Evolutionary conservation across 2,113 vertebrate species (phyloP).

Genomic region (Pseudorhombus dupliciocellatus): DNA sequence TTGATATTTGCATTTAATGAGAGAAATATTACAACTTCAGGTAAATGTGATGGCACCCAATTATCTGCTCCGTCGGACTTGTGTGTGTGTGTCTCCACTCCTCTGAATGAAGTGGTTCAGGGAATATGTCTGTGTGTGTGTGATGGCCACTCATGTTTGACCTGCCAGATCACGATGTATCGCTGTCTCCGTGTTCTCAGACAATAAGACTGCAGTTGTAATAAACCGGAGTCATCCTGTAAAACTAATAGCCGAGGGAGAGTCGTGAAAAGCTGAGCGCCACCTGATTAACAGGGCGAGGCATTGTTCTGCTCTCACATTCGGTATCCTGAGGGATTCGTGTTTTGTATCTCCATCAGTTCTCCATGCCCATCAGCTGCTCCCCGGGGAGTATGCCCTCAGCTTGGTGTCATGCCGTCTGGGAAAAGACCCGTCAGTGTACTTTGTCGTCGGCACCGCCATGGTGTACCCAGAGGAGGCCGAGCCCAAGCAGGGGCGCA

Average conservation of each 20-base stretch:
- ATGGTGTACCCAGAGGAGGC: constrained; percentile 99
- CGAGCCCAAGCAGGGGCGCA: constrained; percentile 97
- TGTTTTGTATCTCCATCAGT: constrained; percentile 77
- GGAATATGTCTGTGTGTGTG: not conserved
- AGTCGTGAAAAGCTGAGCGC: not conserved
- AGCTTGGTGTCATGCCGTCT: constrained; percentile 97
- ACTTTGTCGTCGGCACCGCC: constrained; percentile 96
- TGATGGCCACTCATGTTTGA: not conserved
- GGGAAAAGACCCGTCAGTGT: constrained; percentile 94
- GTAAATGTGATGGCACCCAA: not conserved
- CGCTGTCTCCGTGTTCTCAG: not conserved
- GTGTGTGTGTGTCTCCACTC: not conserved
- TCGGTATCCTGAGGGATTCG: not conserved
- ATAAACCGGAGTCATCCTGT: not conserved
- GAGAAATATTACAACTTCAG: not conserved
- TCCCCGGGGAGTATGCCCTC: constrained; percentile 95
- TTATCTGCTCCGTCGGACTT: not conserved
- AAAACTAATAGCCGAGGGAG: not conserved
- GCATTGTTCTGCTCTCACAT: not conserved
- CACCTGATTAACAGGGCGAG: not conserved
- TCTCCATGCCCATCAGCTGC: constrained; percentile 97
- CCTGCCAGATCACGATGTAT: not conserved
- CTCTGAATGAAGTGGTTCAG: not conserved
- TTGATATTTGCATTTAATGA: not conserved
- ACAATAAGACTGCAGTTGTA: not conserved